These are phyloP conservation scores for Apodemus sylvaticus DNA, from an alignment of 2,113 vertebrate genomes.

Conservation along the genomic window DNA sequence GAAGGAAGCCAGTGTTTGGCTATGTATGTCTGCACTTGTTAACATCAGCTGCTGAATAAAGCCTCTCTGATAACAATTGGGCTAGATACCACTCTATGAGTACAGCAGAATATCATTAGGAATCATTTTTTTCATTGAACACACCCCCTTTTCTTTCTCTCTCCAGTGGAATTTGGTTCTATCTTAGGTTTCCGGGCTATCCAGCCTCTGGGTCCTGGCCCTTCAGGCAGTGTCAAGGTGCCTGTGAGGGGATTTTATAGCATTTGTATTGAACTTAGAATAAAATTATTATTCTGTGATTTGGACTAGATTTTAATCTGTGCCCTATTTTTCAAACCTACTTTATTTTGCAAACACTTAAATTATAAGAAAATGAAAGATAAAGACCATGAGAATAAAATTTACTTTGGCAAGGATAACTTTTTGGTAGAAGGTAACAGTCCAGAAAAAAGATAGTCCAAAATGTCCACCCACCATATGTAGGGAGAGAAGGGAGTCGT, in stretches of 20 bases:
- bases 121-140: background rate
- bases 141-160: fast-evolving
- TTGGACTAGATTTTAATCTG: background rate
- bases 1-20: background rate
- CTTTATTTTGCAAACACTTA: background rate
- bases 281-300: background rate
- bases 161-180: background rate
- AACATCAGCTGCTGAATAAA: background rate
- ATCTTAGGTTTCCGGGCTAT: background rate
- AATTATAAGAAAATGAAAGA: background rate
- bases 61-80: background rate
- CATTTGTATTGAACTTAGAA: background rate
- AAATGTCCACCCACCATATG: background rate
- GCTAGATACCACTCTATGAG: background rate
- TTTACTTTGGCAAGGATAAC: background rate
- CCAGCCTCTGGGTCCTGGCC: background rate
- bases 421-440: background rate
- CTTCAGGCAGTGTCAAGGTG: background rate
- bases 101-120: background rate
- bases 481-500: background rate
- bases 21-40: background rate
- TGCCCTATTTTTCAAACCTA: background rate
- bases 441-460: background rate
- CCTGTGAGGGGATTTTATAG: background rate
- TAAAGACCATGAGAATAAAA: background rate